These are phyloP conservation scores for Nemapogon koenigi DNA, from an alignment of 2,888 invertebrate species.

Conservation along the genomic window DNA sequence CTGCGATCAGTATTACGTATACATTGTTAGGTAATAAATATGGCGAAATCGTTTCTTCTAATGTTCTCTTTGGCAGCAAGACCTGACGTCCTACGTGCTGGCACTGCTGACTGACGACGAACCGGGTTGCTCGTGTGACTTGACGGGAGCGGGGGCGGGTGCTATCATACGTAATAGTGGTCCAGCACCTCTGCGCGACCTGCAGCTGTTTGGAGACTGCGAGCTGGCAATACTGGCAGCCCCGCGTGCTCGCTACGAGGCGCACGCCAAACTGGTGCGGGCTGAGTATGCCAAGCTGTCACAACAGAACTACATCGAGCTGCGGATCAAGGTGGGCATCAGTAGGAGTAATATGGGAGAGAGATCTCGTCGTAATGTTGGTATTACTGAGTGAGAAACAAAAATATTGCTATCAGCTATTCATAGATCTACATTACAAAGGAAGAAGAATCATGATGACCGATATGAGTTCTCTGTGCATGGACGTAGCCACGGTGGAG, in stretches of 20 bases:
- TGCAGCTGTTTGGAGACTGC: constrained; percentile 48
- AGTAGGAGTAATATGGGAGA: too few species aligned
- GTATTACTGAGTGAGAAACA: too few species aligned
- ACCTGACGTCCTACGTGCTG: constrained; percentile 43
- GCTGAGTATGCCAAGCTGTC: constrained; percentile 41
- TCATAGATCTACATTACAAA: too few species aligned
- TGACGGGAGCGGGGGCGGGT: neutral
- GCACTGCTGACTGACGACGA: constrained; percentile 51
- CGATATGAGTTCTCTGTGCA: too few species aligned
- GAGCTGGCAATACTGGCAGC: constrained; percentile 50
- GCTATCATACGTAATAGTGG: neutral
- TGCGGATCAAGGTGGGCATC: constrained; percentile 35
- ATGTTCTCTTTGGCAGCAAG: constrained; percentile 32
- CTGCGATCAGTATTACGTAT: too few species aligned
- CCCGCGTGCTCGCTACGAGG: constrained; percentile 37
- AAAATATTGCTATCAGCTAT: too few species aligned
- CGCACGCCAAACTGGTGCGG: constrained; percentile 43
- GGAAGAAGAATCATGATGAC: too few species aligned
- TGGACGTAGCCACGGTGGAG: too few species aligned
- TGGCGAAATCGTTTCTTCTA: too few species aligned
- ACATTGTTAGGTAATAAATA: too few species aligned
- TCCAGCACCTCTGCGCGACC: constrained; percentile 13
- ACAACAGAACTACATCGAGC: constrained; percentile 34
- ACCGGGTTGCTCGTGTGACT: constrained; percentile 27
- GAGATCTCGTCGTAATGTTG: too few species aligned